phyloP scores from a whole-genome alignment of 2,797 vertebrate species.

The Gobionotothen gibberifrons region DNA sequence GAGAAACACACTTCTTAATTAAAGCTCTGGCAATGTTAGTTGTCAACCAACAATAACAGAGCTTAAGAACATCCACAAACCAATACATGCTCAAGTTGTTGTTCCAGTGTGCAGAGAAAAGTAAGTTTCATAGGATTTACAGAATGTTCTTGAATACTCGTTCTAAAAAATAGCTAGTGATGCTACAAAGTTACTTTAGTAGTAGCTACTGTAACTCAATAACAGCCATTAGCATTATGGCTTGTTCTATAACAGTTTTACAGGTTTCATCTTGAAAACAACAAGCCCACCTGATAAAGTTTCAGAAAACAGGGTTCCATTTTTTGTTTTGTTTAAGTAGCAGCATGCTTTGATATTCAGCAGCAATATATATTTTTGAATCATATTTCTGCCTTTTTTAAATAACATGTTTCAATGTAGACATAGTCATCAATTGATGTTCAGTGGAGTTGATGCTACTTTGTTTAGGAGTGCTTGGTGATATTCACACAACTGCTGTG shows the following conservation, averaged over 20 bases:
- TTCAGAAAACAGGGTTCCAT: neutral
- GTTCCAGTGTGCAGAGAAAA: neutral
- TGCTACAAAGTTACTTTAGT: neutral
- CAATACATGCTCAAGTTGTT: too few relatives aligned
- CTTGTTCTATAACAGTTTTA: neutral
- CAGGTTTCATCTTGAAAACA: neutral
- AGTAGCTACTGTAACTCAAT: neutral
- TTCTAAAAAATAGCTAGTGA: neutral
- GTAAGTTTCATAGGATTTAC: neutral
- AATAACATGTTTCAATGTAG: too few relatives aligned
- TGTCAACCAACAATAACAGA: neutral
- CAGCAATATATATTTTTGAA: neutral
- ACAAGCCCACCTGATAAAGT: neutral
- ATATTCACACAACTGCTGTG: conserved; percentile 6
- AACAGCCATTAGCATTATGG: neutral
- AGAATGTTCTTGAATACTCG: neutral
- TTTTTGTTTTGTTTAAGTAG: neutral
- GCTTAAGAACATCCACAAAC: too few relatives aligned
- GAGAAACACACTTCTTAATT: too few relatives aligned
- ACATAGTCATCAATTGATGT: neutral
- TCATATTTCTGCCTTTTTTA: too few relatives aligned
- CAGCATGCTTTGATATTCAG: neutral
- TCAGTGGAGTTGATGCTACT: neutral
- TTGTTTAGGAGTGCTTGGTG: conserved; percentile 1
- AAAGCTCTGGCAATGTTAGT: too few relatives aligned